Base-by-base conservation (phyloP, 64 coral and sea anemone genomes). In the Dendrophyllia cribrosa region DNA sequence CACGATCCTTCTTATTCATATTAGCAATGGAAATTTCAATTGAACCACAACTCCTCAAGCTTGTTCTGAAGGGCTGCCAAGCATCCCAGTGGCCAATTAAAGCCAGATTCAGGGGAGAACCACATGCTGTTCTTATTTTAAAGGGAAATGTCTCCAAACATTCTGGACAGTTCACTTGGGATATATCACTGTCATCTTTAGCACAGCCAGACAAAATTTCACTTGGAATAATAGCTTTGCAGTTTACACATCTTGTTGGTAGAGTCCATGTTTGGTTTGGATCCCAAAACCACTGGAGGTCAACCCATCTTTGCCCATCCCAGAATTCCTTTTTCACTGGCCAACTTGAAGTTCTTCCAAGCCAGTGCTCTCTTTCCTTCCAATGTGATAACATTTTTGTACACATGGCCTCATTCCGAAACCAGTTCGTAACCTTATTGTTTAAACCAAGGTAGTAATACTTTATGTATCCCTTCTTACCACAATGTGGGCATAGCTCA, bases 361-460 rank as follows among this genome's bases (percentile, higher is more conserved):
- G 88, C 86, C 90, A 96, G 59, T 96, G 95, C 3, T 92, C 78
- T 77, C 22, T 66, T 60, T 56, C 26, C 84, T 34, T 75, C 70
- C 58, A 96, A 76, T 3, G 46, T 74, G 7, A 21, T 82, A 61
- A 59, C 90, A 96, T 92, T 95, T 88, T 72, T 43, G 66, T 68
- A 66, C 94, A 92, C 94, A 96, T 88, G 26, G 9, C 58, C 20
- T 83, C 19, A 43, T 49, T 78, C 24, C 22, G 13, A 66, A 88
- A 92, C 90, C 95, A 93, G 59, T 86, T 86, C 52, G 89, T 89
- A 11, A 96, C 94, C 52, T 96, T 96, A 1, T n/a, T 51, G 24
- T 87, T 53, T 58, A 96, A 78, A 85, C 95, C 91, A 76, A 96
- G 90, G 59, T 96, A 96, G 64, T 93, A 96, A 60, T 93, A 96